These are phyloP conservation scores for Natrix natrix DNA, from an alignment of 2,797 vertebrate species.

Conservation along the genomic window DNA sequence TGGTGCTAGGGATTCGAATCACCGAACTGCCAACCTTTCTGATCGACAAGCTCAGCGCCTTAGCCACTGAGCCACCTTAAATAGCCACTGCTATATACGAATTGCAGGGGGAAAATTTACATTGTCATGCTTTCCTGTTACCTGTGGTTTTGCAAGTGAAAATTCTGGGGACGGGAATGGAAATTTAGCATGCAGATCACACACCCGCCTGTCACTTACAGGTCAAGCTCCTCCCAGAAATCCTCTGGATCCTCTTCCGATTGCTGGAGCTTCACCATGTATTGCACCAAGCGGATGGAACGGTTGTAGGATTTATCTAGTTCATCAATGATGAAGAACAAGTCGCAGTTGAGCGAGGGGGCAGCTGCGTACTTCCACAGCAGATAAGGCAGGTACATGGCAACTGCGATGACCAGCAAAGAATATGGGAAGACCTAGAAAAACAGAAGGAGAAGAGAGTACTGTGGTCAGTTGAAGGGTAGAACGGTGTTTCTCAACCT, in stretches of 20 bases:
- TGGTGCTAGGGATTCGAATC: too few species aligned
- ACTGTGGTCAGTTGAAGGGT: too few species aligned
- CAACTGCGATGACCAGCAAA: conserved; percentile 85
- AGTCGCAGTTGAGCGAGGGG: conserved; percentile 83
- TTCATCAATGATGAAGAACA: conserved; percentile 92
- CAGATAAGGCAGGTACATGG: conserved; percentile 90
- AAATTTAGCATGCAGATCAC: not conserved
- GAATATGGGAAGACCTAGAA: conserved; percentile 91
- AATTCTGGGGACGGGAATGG: not conserved
- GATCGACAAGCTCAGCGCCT: too few species aligned
- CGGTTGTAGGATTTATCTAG: conserved; percentile 97
- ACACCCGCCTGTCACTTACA: conserved; percentile 67
- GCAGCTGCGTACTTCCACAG: conserved; percentile 87
- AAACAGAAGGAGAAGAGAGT: not conserved
- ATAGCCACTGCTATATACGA: not conserved
- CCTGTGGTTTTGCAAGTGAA: not conserved
- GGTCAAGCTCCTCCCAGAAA: conserved; percentile 89
- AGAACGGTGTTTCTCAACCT: not conserved
- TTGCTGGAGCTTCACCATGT: conserved; percentile 85
- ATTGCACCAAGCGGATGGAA: conserved; percentile 89
- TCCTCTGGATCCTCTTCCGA: conserved; percentile 76
- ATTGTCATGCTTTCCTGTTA: not conserved
- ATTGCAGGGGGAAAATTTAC: not conserved
- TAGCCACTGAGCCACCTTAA: too few species aligned
- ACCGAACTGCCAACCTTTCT: too few species aligned